phyloP scores from a whole-genome alignment of 2,113 vertebrate species.

The Penelope pileata region DNA sequence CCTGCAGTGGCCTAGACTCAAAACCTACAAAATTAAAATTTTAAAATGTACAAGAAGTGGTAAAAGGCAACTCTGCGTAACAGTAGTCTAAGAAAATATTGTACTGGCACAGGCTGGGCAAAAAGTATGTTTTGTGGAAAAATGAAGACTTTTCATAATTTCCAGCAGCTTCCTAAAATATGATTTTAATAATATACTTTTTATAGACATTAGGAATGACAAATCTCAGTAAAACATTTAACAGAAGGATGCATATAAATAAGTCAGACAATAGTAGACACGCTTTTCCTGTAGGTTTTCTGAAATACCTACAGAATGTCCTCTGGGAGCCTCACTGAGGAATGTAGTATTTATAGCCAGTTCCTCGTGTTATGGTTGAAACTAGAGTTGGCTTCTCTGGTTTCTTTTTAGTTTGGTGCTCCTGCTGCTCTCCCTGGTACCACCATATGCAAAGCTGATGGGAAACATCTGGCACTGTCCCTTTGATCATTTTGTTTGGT shows the following conservation, averaged over 20 bases:
- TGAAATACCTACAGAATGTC: slow-evolving; percentile 50
- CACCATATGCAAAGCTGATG: slow-evolving; percentile 64
- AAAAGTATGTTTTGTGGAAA: not conserved
- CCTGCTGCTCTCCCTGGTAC: slow-evolving; percentile 70
- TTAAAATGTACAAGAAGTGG: not conserved
- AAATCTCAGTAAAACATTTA: slow-evolving; percentile 4
- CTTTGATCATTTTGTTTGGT: slow-evolving; percentile 74
- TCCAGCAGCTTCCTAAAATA: not conserved
- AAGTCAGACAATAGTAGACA: slow-evolving; percentile 37
- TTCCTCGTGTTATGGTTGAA: slow-evolving; percentile 74
- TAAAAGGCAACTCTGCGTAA: not conserved
- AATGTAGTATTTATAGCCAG: slow-evolving; percentile 71
- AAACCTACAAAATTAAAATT: not conserved
- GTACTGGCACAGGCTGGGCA: not conserved
- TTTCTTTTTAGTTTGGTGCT: slow-evolving; percentile 71
- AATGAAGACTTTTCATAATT: not conserved
- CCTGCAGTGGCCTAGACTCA: not conserved
- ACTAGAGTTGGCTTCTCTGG: slow-evolving; percentile 72
- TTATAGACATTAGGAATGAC: not conserved
- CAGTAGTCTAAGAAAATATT: not conserved
- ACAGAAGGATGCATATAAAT: not conserved
- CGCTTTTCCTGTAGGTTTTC: slow-evolving; percentile 49
- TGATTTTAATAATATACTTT: not conserved
- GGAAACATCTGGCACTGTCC: slow-evolving; percentile 74
- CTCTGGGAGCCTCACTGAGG: slow-evolving; percentile 40